Base-by-base conservation (phyloP, 2,113 vertebrate species). In the Seriola rivoliana region DNA sequence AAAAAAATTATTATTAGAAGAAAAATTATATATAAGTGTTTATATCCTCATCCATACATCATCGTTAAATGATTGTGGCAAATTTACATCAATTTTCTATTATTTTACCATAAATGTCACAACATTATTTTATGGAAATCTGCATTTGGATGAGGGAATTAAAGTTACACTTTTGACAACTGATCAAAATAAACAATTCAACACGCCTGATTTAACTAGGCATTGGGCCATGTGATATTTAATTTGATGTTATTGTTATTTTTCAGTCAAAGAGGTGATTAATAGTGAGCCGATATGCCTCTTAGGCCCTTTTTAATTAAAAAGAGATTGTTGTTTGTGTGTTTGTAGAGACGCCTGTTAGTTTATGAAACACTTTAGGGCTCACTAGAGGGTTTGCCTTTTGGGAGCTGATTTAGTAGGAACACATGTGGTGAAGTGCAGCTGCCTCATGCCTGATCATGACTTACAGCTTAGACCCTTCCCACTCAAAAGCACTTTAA, bases 181-280 rank as follows among this genome's bases (percentile, higher is more conserved):
- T 63, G 25, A 80, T 88, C 69, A 83, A 87, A 91, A 91, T 77
- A 92, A 91, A 89, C 62, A 85, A 40, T 75, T 74, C 29, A 65
- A 44, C 23, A 65, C n/a, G 64, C 32, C 71, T 91, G 55, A 86
- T 87, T 86, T 62, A 74, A 71, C 19, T 48, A 65, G 36, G 23
- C 81, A 85, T 38, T 85, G 75, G 13, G 10, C 60, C 72, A 19
- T 90, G 85, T 69, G 13, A 68, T 57, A 34, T 85, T 92, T 89
- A 84, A 91, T 92, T 93, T 91, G 76, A 40, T 94, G 70, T 94
- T 92, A 54, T 91, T 92, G 76, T 89, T 85, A 42, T 78, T 84
- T 86, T 81, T 74, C 54, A 88, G 40, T 48, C 87, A 77, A 81
- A 78, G 42, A 80, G 81, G 46, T 87, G 62, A 89, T 84, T 77